These are phyloP conservation scores for Drosophila siamana DNA, from an alignment of 2,888 invertebrate species.

Conservation along the genomic window DNA sequence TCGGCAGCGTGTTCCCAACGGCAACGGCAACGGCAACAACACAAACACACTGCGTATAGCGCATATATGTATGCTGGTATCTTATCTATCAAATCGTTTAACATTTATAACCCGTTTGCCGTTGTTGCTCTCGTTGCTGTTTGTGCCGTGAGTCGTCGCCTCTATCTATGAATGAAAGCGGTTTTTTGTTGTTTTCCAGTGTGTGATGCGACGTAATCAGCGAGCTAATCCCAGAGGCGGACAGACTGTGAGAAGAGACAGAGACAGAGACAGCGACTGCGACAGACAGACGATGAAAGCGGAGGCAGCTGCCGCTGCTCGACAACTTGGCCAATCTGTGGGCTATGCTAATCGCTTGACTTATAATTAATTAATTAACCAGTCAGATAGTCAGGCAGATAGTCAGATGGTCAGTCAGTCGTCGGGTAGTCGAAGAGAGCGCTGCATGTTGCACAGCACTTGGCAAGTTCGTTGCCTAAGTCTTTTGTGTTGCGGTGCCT, in stretches of 20 bases:
- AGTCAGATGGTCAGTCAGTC: conserved; percentile 16
- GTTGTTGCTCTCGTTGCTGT: conserved; percentile 28
- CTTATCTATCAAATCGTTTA: conserved; percentile 78
- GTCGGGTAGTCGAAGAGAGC: not conserved
- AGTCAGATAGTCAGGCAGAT: conserved; percentile 36
- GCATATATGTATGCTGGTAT: conserved; percentile 47
- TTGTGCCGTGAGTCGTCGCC: conserved; percentile 42
- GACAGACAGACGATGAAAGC: conserved; percentile 49
- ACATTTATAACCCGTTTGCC: conserved; percentile 73
- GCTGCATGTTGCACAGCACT: conserved; percentile 25
- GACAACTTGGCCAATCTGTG: conserved; percentile 46
- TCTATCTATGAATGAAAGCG: conserved; percentile 75
- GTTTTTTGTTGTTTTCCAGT: conserved; percentile 31
- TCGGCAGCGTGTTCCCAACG: conserved; percentile 67
- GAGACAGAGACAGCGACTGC: not conserved
- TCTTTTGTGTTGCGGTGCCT: conserved; percentile 49
- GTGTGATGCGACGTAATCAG: conserved; percentile 53
- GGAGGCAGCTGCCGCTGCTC: conserved; percentile 53
- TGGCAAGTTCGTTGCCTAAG: conserved; percentile 56
- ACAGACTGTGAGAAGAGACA: conserved; percentile 4
- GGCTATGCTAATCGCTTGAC: conserved; percentile 70
- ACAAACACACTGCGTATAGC: conserved; percentile 16
- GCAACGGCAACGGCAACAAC: conserved; percentile 19
- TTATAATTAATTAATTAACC: conserved; percentile 77
- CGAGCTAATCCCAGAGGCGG: conserved; percentile 47